Percentiles rank a stretch among this genome's conserved stretches.
These are phyloP conservation scores for Platichthys flesus DNA, from an alignment of 2,113 vertebrate species.

Conservation along the genomic window DNA sequence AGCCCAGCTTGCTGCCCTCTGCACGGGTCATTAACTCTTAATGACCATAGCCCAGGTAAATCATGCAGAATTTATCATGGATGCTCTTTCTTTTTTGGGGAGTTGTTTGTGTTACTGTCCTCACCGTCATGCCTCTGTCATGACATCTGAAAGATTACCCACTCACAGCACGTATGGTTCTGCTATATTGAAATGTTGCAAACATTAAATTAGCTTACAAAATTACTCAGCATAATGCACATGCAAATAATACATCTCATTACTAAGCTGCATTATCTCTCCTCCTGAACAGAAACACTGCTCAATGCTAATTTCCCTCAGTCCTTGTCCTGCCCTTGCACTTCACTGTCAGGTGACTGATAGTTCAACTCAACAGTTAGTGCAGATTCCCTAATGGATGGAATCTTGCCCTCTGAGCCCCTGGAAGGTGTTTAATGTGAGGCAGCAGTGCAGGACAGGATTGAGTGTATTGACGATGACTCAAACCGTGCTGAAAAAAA, in stretches of 20 bases:
- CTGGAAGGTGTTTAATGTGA: background rate
- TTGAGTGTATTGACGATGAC: background rate
- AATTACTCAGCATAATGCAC: no score
- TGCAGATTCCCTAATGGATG: constrained; percentile 4
- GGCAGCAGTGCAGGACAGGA: background rate
- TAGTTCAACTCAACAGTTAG: background rate
- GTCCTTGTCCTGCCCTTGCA: background rate
- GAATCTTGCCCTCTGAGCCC: background rate
- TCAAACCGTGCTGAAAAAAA: background rate
- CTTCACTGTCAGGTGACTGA: background rate
- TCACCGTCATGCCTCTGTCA: background rate
- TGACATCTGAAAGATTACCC: background rate
- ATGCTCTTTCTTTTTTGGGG: constrained; percentile 19
- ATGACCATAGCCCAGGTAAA: constrained; percentile 52
- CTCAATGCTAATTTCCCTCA: background rate
- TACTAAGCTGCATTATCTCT: background rate
- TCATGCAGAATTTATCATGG: constrained; percentile 42
- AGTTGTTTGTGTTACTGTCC: background rate
- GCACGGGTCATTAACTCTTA: constrained; percentile 58
- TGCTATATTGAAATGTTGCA: background rate
- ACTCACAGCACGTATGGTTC: background rate
- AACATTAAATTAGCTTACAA: no score
- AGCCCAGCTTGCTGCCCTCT: constrained; percentile 37
- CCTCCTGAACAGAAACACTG: background rate
- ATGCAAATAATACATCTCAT: no score